Percentiles rank a stretch among this genome's conserved stretches.
phyloP scores from a whole-genome alignment of 2,888 invertebrate genomes.

The Eumacrocentrus americanus region DNA sequence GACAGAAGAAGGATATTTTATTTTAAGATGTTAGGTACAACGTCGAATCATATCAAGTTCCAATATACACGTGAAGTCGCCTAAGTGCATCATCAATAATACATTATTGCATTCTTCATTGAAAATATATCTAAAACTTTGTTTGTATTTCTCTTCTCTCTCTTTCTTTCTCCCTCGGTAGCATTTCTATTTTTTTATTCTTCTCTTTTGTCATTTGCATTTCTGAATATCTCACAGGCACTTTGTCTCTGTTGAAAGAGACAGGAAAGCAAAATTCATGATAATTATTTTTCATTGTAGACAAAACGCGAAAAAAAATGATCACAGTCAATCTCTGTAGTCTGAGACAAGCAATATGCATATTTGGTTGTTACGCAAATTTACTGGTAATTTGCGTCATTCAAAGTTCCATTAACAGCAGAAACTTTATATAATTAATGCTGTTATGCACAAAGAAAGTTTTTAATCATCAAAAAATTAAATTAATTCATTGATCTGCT shows the following conservation, averaged over 20 bases:
- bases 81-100: constrained; percentile 43
- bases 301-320: constrained; percentile 19
- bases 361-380: background rate
- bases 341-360: constrained; percentile 12
- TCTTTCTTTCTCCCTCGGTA: constrained; percentile 35
- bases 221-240: constrained; percentile 55
- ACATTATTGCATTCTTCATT: constrained; percentile 51
- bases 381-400: background rate
- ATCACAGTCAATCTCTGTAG: constrained; percentile 34
- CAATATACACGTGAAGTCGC: constrained; percentile 39
- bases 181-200: constrained; percentile 35
- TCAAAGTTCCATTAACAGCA: background rate
- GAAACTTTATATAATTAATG: background rate
- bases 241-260: constrained; percentile 49
- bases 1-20: constrained; percentile 54
- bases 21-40: constrained; percentile 51
- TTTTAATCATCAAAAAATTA: constrained; percentile 2
- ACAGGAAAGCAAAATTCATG: constrained; percentile 23
- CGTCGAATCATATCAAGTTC: constrained; percentile 47
- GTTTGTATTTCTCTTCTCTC: constrained; percentile 33
- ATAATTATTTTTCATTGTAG: constrained; percentile 4
- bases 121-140: constrained; percentile 51
- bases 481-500: constrained; percentile 20
- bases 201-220: constrained; percentile 42
- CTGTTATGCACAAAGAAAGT: constrained; percentile 10